Conservation (phyloP, 2,797 vertebrate genomes). For the Lagodon rhomboides region DNA sequence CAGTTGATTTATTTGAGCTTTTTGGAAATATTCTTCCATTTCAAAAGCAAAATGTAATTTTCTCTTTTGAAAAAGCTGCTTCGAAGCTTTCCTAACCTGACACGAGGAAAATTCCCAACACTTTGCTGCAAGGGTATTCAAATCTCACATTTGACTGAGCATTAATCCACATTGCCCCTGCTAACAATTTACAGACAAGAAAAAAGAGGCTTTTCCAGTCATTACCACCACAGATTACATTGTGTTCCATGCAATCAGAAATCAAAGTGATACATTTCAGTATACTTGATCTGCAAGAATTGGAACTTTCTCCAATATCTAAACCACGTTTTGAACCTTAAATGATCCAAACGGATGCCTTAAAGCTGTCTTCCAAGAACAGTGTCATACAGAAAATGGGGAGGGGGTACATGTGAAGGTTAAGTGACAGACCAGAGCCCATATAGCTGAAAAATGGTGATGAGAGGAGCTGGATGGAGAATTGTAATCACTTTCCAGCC, state of each 20-base stretch:
- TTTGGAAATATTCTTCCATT: neutral
- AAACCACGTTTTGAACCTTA: neutral
- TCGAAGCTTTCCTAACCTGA: neutral
- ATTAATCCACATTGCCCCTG: neutral
- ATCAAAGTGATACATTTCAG: neutral
- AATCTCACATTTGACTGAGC: neutral
- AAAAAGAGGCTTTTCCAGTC: neutral
- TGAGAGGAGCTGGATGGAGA: conserved; percentile 55
- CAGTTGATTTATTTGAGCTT: neutral
- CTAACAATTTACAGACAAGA: neutral
- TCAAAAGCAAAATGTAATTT: neutral
- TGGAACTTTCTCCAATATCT: neutral
- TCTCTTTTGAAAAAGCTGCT: neutral
- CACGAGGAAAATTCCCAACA: neutral
- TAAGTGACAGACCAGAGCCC: conserved; percentile 62
- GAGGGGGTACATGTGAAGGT: conserved; percentile 62
- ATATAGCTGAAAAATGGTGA: conserved; percentile 72
- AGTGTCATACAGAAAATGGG: conserved; percentile 23
- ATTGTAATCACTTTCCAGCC: conserved; percentile 59
- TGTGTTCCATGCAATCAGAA: neutral
- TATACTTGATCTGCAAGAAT: neutral
- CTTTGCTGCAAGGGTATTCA: neutral
- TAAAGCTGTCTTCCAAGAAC: conserved; percentile 3
- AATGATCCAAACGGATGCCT: conserved; percentile 4
- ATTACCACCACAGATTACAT: neutral